These are phyloP conservation scores for Zaprionus lineosus DNA, from an alignment of 2,888 invertebrate species.

Conservation along the genomic window DNA sequence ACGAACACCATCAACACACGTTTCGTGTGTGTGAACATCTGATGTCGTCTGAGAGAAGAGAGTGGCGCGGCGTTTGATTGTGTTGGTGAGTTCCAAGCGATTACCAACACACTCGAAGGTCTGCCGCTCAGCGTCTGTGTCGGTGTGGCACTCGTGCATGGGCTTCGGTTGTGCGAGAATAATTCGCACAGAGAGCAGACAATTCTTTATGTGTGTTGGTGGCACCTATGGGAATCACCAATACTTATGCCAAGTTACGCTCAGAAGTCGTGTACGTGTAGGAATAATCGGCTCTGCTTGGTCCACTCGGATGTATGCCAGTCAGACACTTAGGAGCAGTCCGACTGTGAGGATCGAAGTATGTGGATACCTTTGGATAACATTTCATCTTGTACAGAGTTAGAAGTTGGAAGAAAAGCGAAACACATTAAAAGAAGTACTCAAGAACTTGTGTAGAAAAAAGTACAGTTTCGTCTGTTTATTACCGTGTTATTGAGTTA, in stretches of 20 bases:
- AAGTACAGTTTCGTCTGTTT: constrained; percentile 18
- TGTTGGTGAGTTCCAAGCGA: constrained; percentile 19
- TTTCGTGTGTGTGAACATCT: too few species aligned
- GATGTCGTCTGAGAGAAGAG: too few species aligned
- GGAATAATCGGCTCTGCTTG: neutral
- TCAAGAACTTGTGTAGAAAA: neutral
- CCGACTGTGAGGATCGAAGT: neutral
- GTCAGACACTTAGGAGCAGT: constrained; percentile 10
- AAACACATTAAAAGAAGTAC: too few species aligned
- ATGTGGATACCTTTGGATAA: neutral
- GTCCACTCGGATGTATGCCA: neutral
- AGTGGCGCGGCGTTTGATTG: too few species aligned
- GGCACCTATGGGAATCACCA: neutral
- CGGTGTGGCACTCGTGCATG: constrained; percentile 12
- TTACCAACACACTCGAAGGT: neutral
- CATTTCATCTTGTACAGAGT: too few species aligned
- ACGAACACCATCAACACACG: neutral
- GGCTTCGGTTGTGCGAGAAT: constrained; percentile 3
- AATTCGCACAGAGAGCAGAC: constrained; percentile 14
- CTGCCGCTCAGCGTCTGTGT: constrained; percentile 17
- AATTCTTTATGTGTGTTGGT: constrained; percentile 27
- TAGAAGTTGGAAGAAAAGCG: too few species aligned
- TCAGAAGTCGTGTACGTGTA: constrained; percentile 13
- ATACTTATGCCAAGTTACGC: constrained; percentile 18
- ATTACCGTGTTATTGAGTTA: neutral